Conservation (phyloP, 2,888 invertebrate species). For the Agapostemon virescens region DNA sequence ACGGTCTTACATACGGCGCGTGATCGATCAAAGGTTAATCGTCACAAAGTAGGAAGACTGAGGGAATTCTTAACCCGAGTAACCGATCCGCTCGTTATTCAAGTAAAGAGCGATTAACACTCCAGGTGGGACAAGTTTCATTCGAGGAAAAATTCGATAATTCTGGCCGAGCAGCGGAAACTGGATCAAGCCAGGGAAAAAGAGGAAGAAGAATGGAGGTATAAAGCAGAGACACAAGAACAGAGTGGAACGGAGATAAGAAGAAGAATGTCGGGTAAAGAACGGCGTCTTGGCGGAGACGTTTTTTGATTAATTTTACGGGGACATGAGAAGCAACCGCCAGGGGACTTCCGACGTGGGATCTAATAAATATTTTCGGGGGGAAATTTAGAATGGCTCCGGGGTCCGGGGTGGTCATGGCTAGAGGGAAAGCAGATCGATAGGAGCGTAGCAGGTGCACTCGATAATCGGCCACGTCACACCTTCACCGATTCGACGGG, state of each 20-base stretch:
- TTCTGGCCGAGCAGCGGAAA: conserved; percentile 25
- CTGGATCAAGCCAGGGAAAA: not conserved
- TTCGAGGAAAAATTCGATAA: conserved; percentile 44
- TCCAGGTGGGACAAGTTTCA: conserved; percentile 43
- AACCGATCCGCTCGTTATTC: conserved; percentile 26
- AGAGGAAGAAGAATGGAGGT: not conserved
- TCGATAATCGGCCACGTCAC: conserved; percentile 65
- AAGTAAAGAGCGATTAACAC: conserved; percentile 38
- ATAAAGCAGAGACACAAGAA: not conserved
- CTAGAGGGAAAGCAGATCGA: conserved; percentile 43
- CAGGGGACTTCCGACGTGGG: conserved; percentile 37
- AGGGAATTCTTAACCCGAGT: conserved; percentile 9
- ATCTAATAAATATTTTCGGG: conserved; percentile 62
- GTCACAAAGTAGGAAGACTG: not conserved
- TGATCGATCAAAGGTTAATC: not conserved
- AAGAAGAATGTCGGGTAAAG: not conserved
- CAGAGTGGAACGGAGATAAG: not conserved
- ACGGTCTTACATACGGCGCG: not conserved
- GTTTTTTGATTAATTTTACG: conserved; percentile 58
- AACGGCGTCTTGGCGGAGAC: conserved; percentile 25
- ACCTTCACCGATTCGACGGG: conserved; percentile 55
- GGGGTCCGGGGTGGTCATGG: conserved; percentile 1
- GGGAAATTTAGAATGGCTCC: conserved; percentile 45
- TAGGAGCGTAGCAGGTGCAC: conserved; percentile 62
- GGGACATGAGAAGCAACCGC: conserved; percentile 37